These are phyloP conservation scores for Tineola bisselliella DNA, from an alignment of 2,888 invertebrate species.

Conservation along the genomic window DNA sequence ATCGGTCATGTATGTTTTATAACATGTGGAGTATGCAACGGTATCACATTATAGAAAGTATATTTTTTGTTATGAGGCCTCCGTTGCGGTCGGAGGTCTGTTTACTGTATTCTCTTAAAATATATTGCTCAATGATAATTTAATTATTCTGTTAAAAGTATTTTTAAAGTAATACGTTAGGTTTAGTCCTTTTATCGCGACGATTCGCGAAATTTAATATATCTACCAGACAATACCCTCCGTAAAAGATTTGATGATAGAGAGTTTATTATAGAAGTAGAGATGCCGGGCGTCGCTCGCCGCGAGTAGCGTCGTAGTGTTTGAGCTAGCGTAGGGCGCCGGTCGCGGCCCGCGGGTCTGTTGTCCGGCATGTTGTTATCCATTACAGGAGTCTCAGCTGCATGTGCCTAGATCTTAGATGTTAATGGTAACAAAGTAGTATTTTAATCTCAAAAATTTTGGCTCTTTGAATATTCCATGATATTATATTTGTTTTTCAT, in stretches of 20 bases:
- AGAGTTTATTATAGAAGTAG: conserved; percentile 59
- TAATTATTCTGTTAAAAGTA: conserved; percentile 59
- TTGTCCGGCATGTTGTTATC: conserved; percentile 32
- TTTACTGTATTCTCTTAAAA: conserved; percentile 63
- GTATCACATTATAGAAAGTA: conserved; percentile 44
- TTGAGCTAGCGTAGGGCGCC: neutral
- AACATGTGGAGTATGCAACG: conserved; percentile 58
- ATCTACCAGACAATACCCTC: conserved; percentile 68
- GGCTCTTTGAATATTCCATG: conserved; percentile 69
- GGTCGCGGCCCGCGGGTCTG: neutral
- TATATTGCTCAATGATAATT: conserved; percentile 63
- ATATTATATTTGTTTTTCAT: conserved; percentile 66
- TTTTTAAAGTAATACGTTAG: conserved; percentile 51
- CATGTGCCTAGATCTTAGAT: conserved; percentile 70
- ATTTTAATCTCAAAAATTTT: conserved; percentile 62
- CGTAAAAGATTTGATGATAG: conserved; percentile 52
- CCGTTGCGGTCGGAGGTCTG: conserved; percentile 61
- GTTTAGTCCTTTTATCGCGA: conserved; percentile 24
- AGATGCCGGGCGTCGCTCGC: conserved; percentile 47
- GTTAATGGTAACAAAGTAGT: conserved; percentile 68
- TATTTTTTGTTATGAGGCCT: conserved; percentile 48
- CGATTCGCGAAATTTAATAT: conserved; percentile 46
- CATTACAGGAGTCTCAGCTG: conserved; percentile 68
- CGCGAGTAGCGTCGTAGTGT: conserved; percentile 37
- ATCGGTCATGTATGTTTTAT: neutral